phyloP scores from a whole-genome alignment of 2,797 vertebrate genomes.

The Mionectes olivaceus region DNA sequence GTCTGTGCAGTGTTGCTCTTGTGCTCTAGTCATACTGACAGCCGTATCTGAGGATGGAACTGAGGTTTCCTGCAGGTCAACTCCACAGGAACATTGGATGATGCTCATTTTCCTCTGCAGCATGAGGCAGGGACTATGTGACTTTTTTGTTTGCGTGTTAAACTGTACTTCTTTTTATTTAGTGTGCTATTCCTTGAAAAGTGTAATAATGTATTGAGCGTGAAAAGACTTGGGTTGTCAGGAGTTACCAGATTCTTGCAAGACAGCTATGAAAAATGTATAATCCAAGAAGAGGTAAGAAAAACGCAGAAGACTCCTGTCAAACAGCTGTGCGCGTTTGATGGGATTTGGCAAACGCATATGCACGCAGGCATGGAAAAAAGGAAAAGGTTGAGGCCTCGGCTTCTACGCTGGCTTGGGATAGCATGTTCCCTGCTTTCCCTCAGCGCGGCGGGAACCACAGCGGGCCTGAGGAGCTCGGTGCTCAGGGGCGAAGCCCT shows the following conservation, averaged over 20 bases:
- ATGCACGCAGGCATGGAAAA: fast-evolving
- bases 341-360: neutral
- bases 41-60: neutral
- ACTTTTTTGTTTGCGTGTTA: neutral
- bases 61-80: neutral
- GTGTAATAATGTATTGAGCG: neutral
- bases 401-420: fast-evolving
- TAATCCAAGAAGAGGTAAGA: neutral
- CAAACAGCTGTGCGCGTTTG: neutral
- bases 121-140: fast-evolving
- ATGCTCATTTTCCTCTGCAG: neutral
- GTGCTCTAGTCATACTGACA: neutral
- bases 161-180: neutral
- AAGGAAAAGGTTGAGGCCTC: neutral
- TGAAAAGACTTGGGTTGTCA: neutral
- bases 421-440: fast-evolving
- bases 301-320: fast-evolving
- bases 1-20: neutral
- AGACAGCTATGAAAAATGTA: neutral
- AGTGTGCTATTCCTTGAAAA: neutral
- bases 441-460: fast-evolving
- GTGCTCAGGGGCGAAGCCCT: neutral
- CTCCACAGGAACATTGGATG: neutral
- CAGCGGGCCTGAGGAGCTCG: fast-evolving
- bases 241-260: neutral